Base-by-base conservation (phyloP, 1,140 invertebrate genomes). In the Geopemphigus sp. region DNA sequence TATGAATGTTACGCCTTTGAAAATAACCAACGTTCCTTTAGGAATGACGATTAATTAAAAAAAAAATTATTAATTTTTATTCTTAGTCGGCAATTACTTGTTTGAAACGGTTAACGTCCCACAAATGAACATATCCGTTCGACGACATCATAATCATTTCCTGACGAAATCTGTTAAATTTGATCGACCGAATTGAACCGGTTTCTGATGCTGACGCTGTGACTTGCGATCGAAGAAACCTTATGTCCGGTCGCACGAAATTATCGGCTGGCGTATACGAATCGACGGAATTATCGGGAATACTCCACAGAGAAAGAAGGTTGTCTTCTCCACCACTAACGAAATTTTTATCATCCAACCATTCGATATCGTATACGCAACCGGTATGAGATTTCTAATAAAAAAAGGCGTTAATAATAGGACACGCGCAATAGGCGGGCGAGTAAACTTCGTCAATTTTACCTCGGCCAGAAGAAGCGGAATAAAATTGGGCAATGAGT, bases 301-400 rank as follows among this genome's bases (percentile, higher is more conserved):
- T 90, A 80, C 90, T 87, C 93, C 93, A 94, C 53, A 94, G 85
- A 70, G 91, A 90, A 87, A 94, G 89, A 85, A 91, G 92, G 1
- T 93, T 94, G 85, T 98, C 96, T 81, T 95, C 90, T 0, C 95
- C 96, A 5, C 95, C 96, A 26, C 95, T 95, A 22, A 98, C 95
- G 66, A 98, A 85, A 87, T 95, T 96, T 85, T 97, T 92, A 87
- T 98, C 96, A 86, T 98, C 95, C 64, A 98, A 85, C 96, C 96
- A 98, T 83, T 93, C 94, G 89, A 97, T 91, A 84, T 97, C 96
- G 87, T 97, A 96, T 56, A 97, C 93, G 91, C 95, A 96, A 85
- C 98, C 96, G 84, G 90, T 90, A 86, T 96, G 17, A 93, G 83
- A 26, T 24, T 80, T 89, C 84, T 83, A 84, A 85, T 68, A 19